A percentile compares a stretch with the other conserved stretches of the same genome.
These are phyloP conservation scores for Rhinolophus sinicus DNA, from an alignment of 2,113 vertebrate species.

Conservation along the genomic window DNA sequence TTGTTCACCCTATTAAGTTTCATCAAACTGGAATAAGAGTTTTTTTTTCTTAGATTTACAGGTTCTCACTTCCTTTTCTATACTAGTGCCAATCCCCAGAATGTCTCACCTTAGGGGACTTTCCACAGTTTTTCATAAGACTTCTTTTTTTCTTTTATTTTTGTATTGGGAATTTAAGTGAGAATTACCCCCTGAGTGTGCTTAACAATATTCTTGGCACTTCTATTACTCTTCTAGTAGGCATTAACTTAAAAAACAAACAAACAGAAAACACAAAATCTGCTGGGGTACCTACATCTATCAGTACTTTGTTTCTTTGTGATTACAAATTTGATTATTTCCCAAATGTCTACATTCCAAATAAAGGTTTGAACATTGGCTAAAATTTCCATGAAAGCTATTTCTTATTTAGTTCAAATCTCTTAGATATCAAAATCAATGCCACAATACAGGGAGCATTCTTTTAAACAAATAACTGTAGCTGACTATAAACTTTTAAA, in stretches of 20 bases:
- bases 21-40: not conserved
- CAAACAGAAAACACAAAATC: not conserved
- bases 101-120: not conserved
- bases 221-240: conserved; percentile 11
- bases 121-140: not conserved
- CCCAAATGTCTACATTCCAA: conserved; percentile 12
- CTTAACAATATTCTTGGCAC: not conserved
- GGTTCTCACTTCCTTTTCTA: not conserved
- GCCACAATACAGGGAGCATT: not conserved
- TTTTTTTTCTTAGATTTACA: not conserved
- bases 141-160: not conserved
- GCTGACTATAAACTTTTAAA: not conserved
- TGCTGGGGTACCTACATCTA: not conserved
- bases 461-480: conserved; percentile 2
- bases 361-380: not conserved
- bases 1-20: not conserved
- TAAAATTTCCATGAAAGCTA: not conserved
- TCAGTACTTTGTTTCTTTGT: not conserved
- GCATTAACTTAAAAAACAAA: not conserved
- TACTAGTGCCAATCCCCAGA: not conserved
- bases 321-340: not conserved
- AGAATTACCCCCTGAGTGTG: not conserved
- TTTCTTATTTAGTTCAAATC: conserved; percentile 6
- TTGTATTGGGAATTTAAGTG: conserved; percentile 50
- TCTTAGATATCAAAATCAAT: not conserved